phyloP scores from a whole-genome alignment of 2,888 invertebrate species.

The Heterodera filipjevi region DNA sequence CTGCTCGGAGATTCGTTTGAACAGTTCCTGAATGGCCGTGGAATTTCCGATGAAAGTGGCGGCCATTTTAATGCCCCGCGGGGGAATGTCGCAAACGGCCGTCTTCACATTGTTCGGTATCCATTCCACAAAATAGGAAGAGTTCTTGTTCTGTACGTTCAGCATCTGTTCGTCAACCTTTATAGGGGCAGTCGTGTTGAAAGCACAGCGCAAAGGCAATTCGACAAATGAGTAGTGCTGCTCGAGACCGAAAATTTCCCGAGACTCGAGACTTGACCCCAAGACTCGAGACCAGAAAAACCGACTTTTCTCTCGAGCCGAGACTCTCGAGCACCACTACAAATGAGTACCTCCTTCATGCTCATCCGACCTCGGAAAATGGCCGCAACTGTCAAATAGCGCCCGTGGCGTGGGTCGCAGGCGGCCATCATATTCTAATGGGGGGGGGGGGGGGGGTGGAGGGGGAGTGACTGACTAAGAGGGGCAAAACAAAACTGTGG shows the following conservation, averaged over 20 bases:
- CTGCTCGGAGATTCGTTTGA: slow-evolving; percentile 86
- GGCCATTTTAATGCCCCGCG: slow-evolving; percentile 84
- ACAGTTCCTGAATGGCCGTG: slow-evolving; percentile 85
- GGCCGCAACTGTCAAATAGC: slow-evolving; percentile 72
- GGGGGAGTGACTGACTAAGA: too few relatives aligned
- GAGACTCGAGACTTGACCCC: too few relatives aligned
- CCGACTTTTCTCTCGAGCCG: too few relatives aligned
- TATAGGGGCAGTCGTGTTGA: neutral
- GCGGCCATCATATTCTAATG: slow-evolving; percentile 69
- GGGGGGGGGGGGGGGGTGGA: neutral
- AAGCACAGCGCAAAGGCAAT: too few relatives aligned
- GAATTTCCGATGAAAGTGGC: slow-evolving; percentile 90
- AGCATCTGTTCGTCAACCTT: slow-evolving; percentile 86
- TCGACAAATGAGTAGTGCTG: too few relatives aligned
- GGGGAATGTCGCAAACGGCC: slow-evolving; percentile 75
- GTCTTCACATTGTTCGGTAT: slow-evolving; percentile 70
- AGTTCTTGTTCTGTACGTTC: slow-evolving; percentile 92
- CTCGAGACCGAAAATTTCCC: too few relatives aligned
- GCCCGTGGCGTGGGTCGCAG: slow-evolving; percentile 69
- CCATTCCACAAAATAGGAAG: slow-evolving; percentile 83
- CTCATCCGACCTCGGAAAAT: slow-evolving; percentile 72
- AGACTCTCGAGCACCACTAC: too few relatives aligned
- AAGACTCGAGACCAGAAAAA: too few relatives aligned
- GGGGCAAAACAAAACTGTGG: too few relatives aligned
- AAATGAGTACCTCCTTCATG: slow-evolving; percentile 67